A percentile compares a stretch with the other conserved stretches of the same genome.
Conservation (phyloP, 2,113 vertebrate genomes). For the Dasyprocta punctata region DNA sequence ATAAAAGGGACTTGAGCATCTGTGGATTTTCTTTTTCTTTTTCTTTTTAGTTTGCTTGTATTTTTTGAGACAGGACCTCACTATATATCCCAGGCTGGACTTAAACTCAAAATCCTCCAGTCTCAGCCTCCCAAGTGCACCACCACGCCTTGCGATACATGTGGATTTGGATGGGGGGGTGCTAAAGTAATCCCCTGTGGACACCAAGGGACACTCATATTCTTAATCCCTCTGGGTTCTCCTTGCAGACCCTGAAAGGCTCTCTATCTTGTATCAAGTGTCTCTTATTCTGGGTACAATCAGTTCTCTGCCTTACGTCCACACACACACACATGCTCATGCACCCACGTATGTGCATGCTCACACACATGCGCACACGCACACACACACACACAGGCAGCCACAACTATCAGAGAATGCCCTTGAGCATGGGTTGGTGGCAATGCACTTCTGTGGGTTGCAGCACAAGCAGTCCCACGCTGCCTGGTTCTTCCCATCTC, state of each 20-base stretch:
- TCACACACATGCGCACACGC: no score
- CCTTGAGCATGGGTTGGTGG: background rate
- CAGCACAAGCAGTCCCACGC: accelerated
- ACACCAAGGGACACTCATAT: no score
- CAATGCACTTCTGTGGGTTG: background rate
- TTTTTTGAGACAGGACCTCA: background rate
- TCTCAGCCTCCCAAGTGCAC: no score
- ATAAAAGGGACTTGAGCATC: background rate
- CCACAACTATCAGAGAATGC: background rate
- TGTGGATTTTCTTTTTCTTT: background rate
- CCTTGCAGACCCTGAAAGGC: background rate
- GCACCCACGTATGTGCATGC: no score
- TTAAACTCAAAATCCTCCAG: background rate
- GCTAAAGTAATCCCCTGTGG: background rate
- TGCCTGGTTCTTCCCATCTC: background rate
- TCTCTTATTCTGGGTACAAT: no score
- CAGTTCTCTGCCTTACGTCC: background rate
- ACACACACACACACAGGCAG: no score
- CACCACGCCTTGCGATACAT: no score
- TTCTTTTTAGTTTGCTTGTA: background rate
- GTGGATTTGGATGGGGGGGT: background rate
- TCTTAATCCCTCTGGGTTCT: no score
- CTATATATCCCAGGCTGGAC: background rate
- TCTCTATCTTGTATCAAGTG: no score
- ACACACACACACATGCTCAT: background rate